A percentile compares a stretch with the other conserved stretches of the same genome.
phyloP scores from a whole-genome alignment of 2,113 vertebrate species.

The Cyprinodon brontotheroides region DNA sequence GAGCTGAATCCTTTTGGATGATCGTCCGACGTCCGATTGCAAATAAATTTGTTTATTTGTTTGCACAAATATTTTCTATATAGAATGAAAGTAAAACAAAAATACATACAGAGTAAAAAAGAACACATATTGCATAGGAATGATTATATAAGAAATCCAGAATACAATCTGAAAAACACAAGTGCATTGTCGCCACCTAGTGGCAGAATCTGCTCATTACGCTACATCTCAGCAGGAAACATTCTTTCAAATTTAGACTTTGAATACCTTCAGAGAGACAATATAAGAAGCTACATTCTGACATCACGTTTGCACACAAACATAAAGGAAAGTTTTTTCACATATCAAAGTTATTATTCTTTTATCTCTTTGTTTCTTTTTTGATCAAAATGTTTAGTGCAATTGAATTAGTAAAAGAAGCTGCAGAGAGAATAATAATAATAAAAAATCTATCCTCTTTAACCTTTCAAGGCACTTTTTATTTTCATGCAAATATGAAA shows the following conservation, averaged over 20 bases:
- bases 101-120: constrained; percentile 42
- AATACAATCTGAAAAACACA: constrained; percentile 28
- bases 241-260: background rate
- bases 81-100: constrained; percentile 16
- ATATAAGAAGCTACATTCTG: constrained; percentile 30
- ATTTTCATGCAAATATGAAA: constrained; percentile 11
- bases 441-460: background rate
- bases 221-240: constrained; percentile 14
- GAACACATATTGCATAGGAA: constrained; percentile 24
- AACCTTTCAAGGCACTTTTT: constrained; percentile 54
- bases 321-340: constrained; percentile 5
- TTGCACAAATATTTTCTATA: constrained; percentile 10
- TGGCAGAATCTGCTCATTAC: constrained; percentile 48
- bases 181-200: constrained; percentile 68
- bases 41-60: background rate
- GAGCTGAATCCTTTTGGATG: background rate
- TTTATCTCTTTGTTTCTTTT: constrained; percentile 5
- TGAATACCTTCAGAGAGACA: constrained; percentile 3
- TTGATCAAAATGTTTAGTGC: constrained; percentile 30
- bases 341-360: constrained; percentile 9
- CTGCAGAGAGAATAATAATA: background rate
- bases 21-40: background rate
- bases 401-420: constrained; percentile 11
- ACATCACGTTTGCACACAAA: background rate
- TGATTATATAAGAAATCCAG: constrained; percentile 35